phyloP scores from a whole-genome alignment of 2,797 vertebrate species.

The Mico argentatus region DNA sequence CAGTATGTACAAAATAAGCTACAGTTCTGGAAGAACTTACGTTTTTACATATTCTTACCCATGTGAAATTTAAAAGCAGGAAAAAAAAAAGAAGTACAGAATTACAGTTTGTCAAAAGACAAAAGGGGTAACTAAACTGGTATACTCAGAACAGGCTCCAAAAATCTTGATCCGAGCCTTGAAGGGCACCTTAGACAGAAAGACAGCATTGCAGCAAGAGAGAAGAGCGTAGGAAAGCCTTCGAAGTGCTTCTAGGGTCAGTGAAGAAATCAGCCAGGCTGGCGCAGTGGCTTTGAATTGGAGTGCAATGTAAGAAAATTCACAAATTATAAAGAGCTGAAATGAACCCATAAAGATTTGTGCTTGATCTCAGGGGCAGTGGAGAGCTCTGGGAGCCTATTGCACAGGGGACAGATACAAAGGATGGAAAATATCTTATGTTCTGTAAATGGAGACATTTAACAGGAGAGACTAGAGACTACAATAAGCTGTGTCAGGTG shows the following conservation, averaged over 20 bases:
- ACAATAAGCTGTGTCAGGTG: background rate
- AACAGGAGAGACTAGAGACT: background rate
- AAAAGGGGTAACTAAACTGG: background rate
- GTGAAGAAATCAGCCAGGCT: background rate
- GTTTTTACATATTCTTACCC: background rate
- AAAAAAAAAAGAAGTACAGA: background rate
- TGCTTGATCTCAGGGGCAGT: background rate
- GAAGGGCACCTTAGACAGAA: background rate
- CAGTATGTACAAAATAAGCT: conserved; percentile 1
- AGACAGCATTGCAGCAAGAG: background rate
- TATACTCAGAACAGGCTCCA: background rate
- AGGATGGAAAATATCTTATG: background rate
- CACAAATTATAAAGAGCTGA: background rate
- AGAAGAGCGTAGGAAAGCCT: background rate
- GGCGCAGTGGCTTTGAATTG: background rate
- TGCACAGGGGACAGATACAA: background rate
- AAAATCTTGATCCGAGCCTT: background rate
- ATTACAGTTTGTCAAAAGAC: background rate
- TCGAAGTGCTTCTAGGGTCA: background rate
- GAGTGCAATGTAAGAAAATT: background rate
- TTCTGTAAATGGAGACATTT: background rate
- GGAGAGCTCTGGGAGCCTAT: background rate
- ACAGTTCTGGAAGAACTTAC: background rate
- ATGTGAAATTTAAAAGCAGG: conserved; percentile 17
- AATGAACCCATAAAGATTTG: background rate